Conservation (phyloP, 2,113 vertebrate species). For the Orycteropus afer region DNA sequence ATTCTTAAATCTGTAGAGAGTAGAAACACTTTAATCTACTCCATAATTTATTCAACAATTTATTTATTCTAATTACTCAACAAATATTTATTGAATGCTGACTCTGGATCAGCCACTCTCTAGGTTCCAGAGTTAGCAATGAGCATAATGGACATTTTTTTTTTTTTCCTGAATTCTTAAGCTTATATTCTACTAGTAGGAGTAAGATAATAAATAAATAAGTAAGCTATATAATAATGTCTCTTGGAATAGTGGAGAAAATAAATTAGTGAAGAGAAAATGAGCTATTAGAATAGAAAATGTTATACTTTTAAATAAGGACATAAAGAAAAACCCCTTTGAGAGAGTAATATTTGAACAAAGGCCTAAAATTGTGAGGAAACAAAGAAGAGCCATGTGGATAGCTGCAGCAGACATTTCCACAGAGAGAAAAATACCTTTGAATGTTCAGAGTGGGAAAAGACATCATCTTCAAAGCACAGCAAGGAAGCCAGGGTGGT, state of each 20-base stretch:
- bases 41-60: neutral
- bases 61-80: neutral
- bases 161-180: neutral
- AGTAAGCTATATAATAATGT: neutral
- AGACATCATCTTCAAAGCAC: neutral
- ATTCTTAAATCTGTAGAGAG: neutral
- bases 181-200: neutral
- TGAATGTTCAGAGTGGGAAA: neutral
- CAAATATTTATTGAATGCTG: neutral
- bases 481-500: neutral
- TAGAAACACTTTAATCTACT: neutral
- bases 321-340: neutral
- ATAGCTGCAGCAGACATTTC: neutral
- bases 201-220: neutral
- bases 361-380: neutral
- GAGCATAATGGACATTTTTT: neutral
- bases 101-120: neutral
- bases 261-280: neutral
- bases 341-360: neutral
- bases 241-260: neutral
- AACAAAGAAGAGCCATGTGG: neutral
- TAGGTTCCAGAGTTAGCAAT: neutral
- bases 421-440: neutral
- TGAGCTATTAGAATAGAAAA: neutral
- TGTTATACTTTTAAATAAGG: neutral